A percentile compares a stretch with the other conserved stretches of the same genome.
These are phyloP conservation scores for Mesitornis unicolor DNA, from an alignment of 2,113 vertebrate genomes.

Conservation along the genomic window DNA sequence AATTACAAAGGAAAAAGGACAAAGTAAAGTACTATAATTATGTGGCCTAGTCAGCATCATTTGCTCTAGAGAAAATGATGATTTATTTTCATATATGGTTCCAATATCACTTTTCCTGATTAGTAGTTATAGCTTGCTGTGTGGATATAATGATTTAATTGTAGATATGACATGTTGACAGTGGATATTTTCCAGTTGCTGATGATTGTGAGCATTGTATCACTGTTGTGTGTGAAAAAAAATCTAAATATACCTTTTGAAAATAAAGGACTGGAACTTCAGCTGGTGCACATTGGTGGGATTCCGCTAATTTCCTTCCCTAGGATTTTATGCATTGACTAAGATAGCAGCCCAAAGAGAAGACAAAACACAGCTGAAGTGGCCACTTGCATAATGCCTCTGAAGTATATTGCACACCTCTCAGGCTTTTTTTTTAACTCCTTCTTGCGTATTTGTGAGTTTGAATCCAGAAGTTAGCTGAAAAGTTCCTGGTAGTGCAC, in stretches of 20 bases:
- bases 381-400: not conserved
- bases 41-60: not conserved
- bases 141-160: conserved; percentile 50
- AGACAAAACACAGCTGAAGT: not conserved
- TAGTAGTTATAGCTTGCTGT: conserved; percentile 25
- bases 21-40: conserved; percentile 30
- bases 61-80: conserved; percentile 14
- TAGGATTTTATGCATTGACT: not conserved
- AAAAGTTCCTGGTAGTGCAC: not conserved
- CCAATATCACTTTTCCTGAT: conserved; percentile 15
- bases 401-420: not conserved
- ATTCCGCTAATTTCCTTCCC: not conserved
- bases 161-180: not conserved
- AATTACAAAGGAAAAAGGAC: conserved; percentile 1
- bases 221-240: not conserved
- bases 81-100: conserved; percentile 16
- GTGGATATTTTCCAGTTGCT: conserved; percentile 29
- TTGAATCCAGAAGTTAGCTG: not conserved
- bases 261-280: not conserved
- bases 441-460: not conserved
- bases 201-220: not conserved
- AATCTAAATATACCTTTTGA: not conserved
- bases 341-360: not conserved
- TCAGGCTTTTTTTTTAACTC: not conserved
- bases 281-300: not conserved